Evolutionary conservation across 2,888 invertebrate genomes (phyloP), one percentile per base, ranked within the genome.

Genomic region (Drosophila mulleri): DNA sequence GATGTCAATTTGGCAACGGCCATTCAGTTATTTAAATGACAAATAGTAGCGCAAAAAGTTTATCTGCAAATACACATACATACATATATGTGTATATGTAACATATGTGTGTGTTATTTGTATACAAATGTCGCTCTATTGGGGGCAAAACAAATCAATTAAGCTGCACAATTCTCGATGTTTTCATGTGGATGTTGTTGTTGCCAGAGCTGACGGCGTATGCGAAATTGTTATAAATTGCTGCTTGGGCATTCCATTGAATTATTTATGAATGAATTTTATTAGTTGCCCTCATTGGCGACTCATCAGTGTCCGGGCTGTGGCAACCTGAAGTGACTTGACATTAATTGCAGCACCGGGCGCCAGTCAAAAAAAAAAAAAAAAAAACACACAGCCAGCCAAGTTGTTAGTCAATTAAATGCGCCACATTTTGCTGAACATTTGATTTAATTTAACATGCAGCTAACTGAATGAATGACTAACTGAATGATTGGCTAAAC

Each of bases 241-340:
- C 72, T 67, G 62, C 59, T 63, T 54, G 54, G 56, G 59, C 72
- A 70, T 76, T 78, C 73, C 73, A 84, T 90, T 89, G 90, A 90
- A 89, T 89, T 89, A 89, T 89, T 89, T 89, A 89, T 89, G 87
- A 86, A 89, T 88, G 90, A 88, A 83, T 89, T 90, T 83, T 84
- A 86, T 86, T 89, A 86, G 89, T 82, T 88, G 85, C 88, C 89
- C 88, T 88, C 85, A 86, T 88, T 86, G 89, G 80, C 84, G 82
- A 82, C 88, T 84, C 89, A 84, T 84, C 89, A 84, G 84, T 79
- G 84, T 84, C 84, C 65, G 73, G 63, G 56, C 53, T 63, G 78
- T 70, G 78, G 78, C 78, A 78, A 73, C 69, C 67, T 81, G 71
- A 73, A 67, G 65, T 73, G 78, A 75, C 80, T 87, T 87, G 84